Evolutionary conservation across 2,888 invertebrate genomes (phyloP), one percentile per base, ranked within the genome.

Genomic region (Noctua pronuba): DNA sequence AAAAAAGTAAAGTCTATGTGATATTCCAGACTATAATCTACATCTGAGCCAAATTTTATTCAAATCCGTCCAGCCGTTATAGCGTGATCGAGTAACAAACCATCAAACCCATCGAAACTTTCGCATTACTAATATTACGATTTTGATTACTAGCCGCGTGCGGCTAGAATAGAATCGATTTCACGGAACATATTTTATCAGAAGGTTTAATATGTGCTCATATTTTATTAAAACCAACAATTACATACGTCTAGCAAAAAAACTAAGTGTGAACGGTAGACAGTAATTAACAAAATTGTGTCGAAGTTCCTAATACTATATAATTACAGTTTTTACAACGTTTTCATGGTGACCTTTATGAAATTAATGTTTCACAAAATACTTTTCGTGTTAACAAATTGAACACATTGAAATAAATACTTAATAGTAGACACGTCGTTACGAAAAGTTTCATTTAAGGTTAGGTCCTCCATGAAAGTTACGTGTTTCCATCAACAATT

Each of bases 401-500:
- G 52, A 10, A 77, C 67, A 72, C 46, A 60, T 80, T 68, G 65
- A 64, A 80, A 79, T 88, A 77, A 80, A 80, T 72, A 74, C 65
- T 70, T 80, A 73, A 82, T 86, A 66, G 64, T 75, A 67, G 67
- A 75, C 77, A 79, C 75, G n/a, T 82, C 70, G 75, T 83, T 75
- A 70, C 46, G n/a, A 71, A 74, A 73, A 66, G 66, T 87, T 69
- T 74, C 70, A 81, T 44, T 79, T 75, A 65, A 62, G 68, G 71
- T 62, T 64, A 28, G 55, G 65, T 60, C 75, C 75, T 81, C 78
- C 66, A 77, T 69, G 70, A 83, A 84, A 83, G 65, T 68, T 74
- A 62, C 41, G 18, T 71, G 65, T 65, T 80, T 77, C 75, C 70
- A 83, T 87, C 78, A 86, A 85, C 67, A 79, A 88, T 83, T 86